Base-by-base conservation (phyloP, 2,888 invertebrate species). In the Spodoptera picta region DNA sequence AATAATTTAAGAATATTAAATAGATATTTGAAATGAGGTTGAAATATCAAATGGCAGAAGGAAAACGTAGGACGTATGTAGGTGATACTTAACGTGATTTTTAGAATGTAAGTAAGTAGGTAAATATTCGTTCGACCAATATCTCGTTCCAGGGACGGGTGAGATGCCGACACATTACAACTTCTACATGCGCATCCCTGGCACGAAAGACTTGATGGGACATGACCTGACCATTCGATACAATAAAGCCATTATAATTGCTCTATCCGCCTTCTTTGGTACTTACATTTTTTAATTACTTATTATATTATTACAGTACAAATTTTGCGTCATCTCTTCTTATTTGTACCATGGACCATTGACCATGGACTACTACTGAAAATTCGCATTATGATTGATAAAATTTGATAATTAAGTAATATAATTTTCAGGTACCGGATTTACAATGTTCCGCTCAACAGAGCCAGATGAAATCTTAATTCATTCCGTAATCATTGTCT, bases 231-330 rank as follows among this genome's bases (percentile, higher is more conserved):
- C 10, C 0, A 50, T 55, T 4, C 83, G 87, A 9, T 90, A 89
- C 68, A 65, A 69, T 36, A 87, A 83, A 49, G 86, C 84, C 7
- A 49, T 86, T 4, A 83, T 89, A 44, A 77, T 90, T 7, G 69
- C 82, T 11, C 45, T 87, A 0, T 86, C 89, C 2, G 80, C 87
- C 0, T 89, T 87, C 62, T 86, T 88, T 45, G 89, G 90, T 90
- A 65, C n/a, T n/a, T n/a, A n/a, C 82, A 77, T 6, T 31, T 51
- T 27, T 6, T 4, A 12, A 45, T 31, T 41, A n/a, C 31, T 24
- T 27, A 27, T 27, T 4, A 27, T 27, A 36, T 36, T 36, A 1
- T 36, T 36, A 36, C 36, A 9, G 36, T 36, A 36, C 12, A 43
- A 14, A 36, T 36, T 36, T 36, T 2, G 7, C n/a, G n/a, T 36